A percentile compares a stretch with the other conserved stretches of the same genome.
These are phyloP conservation scores for Etheostoma perlongum DNA, from an alignment of 2,797 vertebrate genomes.

Conservation along the genomic window DNA sequence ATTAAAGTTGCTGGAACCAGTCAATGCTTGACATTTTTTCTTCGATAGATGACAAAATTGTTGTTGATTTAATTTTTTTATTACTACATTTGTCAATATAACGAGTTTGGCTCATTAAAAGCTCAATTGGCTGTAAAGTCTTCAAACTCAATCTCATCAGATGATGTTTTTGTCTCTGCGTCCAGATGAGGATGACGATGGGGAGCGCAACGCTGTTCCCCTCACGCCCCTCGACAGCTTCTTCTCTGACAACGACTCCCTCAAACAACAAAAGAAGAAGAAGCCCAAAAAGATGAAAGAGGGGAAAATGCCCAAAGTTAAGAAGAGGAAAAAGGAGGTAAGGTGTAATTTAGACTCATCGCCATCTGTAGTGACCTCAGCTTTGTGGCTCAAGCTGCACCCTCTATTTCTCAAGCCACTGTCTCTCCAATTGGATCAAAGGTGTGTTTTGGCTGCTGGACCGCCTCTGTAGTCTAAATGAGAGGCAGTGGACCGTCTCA, in stretches of 20 bases:
- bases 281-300: conserved; percentile 94
- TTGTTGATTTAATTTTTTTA: neutral
- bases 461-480: conserved; percentile 68
- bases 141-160: neutral
- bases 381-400: conserved; percentile 48
- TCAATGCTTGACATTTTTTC: neutral
- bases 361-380: conserved; percentile 51
- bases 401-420: conserved; percentile 57
- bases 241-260: conserved; percentile 88
- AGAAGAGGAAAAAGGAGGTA: conserved; percentile 97
- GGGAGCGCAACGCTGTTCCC: conserved; percentile 81
- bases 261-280: conserved; percentile 92
- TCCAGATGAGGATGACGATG: conserved; percentile 91
- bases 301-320: conserved; percentile 89
- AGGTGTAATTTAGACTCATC: conserved; percentile 45
- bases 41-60: neutral
- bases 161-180: conserved; percentile 43
- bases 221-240: conserved; percentile 89
- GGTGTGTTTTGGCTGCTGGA: conserved; percentile 65
- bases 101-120: conserved; percentile 4
- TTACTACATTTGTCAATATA: neutral
- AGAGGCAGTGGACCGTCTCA: conserved; percentile 67
- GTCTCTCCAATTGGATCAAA: conserved; percentile 66
- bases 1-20: neutral
- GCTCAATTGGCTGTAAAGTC: neutral